Base-by-base conservation (phyloP, 2,888 invertebrate genomes). In the Orthonevra nobilis region DNA sequence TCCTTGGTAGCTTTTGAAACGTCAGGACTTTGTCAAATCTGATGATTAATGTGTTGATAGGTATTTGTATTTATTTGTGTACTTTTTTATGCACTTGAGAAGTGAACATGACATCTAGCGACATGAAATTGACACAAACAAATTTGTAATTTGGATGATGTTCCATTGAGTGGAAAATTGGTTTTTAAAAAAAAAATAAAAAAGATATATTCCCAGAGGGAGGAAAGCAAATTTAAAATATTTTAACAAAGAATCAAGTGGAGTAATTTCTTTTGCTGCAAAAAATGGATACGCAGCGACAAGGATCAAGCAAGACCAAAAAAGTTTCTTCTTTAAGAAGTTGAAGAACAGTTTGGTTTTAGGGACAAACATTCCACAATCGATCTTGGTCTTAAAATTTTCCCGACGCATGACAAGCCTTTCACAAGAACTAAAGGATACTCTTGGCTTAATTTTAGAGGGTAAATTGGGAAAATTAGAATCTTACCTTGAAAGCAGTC, bases 91-190 rank as follows among this genome's bases (percentile, higher is more conserved):
- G 5, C 28, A 70, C 54, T 46, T 66, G 66, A 72, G 52, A 38
- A 54, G 52, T 15, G 15, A 79, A 79, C 66, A 73, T 56, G 61
- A 73, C 36, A 30, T 72, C 34, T 63, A 56, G 48, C 52, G 52
- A 56, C 17, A 23, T 9, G 10, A 23, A 68, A 20, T 69, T 54
- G 72, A 46, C 77, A 34, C 20, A 34, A 82, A 77, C 82, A 84
- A 84, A 84, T 86, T 86, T 83, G n/a, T 84, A 84, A 86, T 86
- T 85, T 87, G 85, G 87, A 86, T 85, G 83, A 84, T 83, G 85
- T 86, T 86, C 85, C 87, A 86, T 84, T 84, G 85, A 87, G 86
- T 85, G 87, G 87, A 87, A 87, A 87, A 87, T 86, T 85, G 86
- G 86, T 85, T 86, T 68, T 46, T 40, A 26, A 10, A 34, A 34